These are phyloP conservation scores for Ursus arctos DNA, from an alignment of 2,113 vertebrate genomes.

Conservation along the genomic window DNA sequence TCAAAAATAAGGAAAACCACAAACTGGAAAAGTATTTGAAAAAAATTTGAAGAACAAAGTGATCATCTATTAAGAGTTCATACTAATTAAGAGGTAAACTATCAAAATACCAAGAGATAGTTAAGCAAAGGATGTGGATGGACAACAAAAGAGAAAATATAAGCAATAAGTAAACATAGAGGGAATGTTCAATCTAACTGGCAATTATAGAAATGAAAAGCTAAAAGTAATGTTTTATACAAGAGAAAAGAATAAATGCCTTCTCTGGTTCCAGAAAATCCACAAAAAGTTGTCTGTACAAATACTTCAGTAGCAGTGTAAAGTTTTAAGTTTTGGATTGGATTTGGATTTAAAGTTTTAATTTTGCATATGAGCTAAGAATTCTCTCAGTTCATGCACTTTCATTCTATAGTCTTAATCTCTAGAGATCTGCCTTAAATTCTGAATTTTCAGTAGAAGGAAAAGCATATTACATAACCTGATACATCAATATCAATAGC, in stretches of 20 bases:
- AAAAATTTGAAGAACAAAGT: not conserved
- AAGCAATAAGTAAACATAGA: not conserved
- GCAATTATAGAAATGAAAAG: not conserved
- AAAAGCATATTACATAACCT: not conserved
- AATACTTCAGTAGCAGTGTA: not conserved
- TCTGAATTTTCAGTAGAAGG: not conserved
- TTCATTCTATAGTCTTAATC: not conserved
- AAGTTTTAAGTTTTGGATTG: not conserved
- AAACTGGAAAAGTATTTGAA: not conserved
- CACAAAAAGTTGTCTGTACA: not conserved
- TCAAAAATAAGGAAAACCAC: not conserved
- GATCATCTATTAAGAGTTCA: not conserved
- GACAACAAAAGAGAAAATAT: not conserved
- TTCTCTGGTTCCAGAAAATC: not conserved
- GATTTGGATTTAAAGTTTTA: no score
- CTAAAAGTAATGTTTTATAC: not conserved
- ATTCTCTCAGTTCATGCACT: not conserved
- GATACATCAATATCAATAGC: not conserved
- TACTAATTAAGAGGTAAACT: not conserved
- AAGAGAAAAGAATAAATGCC: not conserved
- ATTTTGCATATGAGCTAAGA: not conserved
- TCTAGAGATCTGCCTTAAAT: not conserved
- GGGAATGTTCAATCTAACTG: not conserved
- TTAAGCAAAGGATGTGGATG: not conserved
- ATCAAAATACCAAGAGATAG: constrained; percentile 12